Conservation (phyloP, 2,797 vertebrate species). For the Epinephelus coioides region DNA sequence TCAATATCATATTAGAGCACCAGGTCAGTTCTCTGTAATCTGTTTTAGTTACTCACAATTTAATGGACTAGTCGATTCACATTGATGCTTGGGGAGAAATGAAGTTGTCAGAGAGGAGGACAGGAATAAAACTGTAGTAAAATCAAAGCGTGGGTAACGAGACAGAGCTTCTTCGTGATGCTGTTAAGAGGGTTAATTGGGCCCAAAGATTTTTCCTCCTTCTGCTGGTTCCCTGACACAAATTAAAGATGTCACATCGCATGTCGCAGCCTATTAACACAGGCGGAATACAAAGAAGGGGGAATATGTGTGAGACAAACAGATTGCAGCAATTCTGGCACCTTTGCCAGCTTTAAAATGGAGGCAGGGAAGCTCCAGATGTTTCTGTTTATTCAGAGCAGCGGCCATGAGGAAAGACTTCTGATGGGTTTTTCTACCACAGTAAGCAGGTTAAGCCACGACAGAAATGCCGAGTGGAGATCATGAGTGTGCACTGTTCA, state of each 20-base stretch:
- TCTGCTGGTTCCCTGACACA: slow-evolving; percentile 5
- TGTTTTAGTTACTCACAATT: slow-evolving; percentile 41
- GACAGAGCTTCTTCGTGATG: background rate
- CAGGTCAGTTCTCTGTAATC: slow-evolving; percentile 54
- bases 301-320: slow-evolving; percentile 30
- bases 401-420: slow-evolving; percentile 33
- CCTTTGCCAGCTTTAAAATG: slow-evolving; percentile 36
- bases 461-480: slow-evolving; percentile 9
- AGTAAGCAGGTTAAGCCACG: slow-evolving; percentile 51
- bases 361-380: slow-evolving; percentile 70
- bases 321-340: slow-evolving; percentile 50
- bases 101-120: background rate
- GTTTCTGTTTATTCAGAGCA: slow-evolving; percentile 65
- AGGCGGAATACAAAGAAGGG: slow-evolving; percentile 4
- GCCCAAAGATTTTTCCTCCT: background rate
- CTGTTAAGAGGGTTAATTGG: background rate
- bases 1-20: slow-evolving; percentile 58
- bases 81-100: background rate
- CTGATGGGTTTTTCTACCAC: slow-evolving; percentile 64
- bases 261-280: slow-evolving; percentile 8
- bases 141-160: background rate
- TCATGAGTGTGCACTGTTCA: slow-evolving; percentile 4
- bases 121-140: background rate
- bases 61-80: slow-evolving; percentile 44
- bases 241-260: background rate